Percentiles rank a stretch among this genome's conserved stretches.
These are phyloP conservation scores for Streptopelia turtur DNA, from an alignment of 2,797 vertebrate species.

Conservation along the genomic window DNA sequence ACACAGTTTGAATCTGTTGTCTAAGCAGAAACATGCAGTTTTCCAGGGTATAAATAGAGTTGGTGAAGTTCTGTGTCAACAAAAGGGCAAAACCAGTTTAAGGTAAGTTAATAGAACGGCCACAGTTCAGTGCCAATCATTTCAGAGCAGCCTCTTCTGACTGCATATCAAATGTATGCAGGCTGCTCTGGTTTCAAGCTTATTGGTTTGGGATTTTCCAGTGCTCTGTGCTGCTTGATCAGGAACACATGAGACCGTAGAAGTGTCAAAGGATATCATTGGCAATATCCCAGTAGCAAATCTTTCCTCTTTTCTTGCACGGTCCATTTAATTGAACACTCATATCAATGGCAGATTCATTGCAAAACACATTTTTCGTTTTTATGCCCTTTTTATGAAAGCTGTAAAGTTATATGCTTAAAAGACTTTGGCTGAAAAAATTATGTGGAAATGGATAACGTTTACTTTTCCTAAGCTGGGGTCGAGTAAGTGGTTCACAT, in stretches of 20 bases:
- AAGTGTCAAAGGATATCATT: slow-evolving; percentile 69
- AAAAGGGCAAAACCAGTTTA: slow-evolving; percentile 43
- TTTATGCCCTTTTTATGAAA: slow-evolving; percentile 61
- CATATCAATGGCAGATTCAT: slow-evolving; percentile 67
- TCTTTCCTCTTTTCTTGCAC: slow-evolving; percentile 57
- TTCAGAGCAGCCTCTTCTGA: slow-evolving; percentile 62
- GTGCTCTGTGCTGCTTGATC: slow-evolving; percentile 68
- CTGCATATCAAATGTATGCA: slow-evolving; percentile 35
- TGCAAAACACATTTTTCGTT: slow-evolving; percentile 72
- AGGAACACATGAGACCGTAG: slow-evolving; percentile 70
- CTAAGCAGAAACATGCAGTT: slow-evolving; percentile 26
- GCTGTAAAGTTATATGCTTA: slow-evolving; percentile 64
- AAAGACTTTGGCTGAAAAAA: slow-evolving; percentile 60
- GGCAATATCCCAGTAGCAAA: slow-evolving; percentile 72
- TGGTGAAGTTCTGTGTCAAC: slow-evolving; percentile 35
- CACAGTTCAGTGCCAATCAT: slow-evolving; percentile 34
- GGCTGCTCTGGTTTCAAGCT: slow-evolving; percentile 59
- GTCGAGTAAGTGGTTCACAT: background rate
- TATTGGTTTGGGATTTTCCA: slow-evolving; percentile 64
- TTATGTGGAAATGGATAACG: slow-evolving; percentile 57
- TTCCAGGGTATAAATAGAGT: slow-evolving; percentile 23
- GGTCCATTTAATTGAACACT: slow-evolving; percentile 63
- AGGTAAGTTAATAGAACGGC: slow-evolving; percentile 55
- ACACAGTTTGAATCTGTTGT: slow-evolving; percentile 39
- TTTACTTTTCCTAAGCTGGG: slow-evolving; percentile 58